Percentiles rank a stretch among this genome's conserved stretches.
Conservation (phyloP, 2,113 vertebrate species). For the Pipa parva region DNA sequence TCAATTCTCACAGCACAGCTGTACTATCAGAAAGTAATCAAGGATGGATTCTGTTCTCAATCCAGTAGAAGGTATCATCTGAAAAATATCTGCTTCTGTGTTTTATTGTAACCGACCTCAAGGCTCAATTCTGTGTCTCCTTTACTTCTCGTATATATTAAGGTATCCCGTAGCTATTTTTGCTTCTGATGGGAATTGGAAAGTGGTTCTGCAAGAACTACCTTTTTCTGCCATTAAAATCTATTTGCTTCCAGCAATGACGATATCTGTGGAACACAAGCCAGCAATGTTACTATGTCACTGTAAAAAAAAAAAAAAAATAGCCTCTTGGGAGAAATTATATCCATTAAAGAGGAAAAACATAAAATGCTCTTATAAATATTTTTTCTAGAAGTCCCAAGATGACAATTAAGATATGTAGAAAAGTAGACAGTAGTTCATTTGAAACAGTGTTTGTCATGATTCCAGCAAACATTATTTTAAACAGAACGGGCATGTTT, state of each 20-base stretch:
- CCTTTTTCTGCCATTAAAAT: constrained; percentile 30
- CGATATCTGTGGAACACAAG: constrained; percentile 29
- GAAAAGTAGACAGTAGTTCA: constrained; percentile 18
- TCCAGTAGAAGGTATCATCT: constrained; percentile 11
- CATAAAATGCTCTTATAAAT: constrained; percentile 28
- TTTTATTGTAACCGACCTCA: constrained; percentile 6
- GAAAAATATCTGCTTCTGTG: background rate
- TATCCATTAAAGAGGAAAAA: constrained; percentile 9
- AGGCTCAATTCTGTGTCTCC: constrained; percentile 11
- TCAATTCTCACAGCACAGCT: background rate
- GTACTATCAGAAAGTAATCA: constrained; percentile 1
- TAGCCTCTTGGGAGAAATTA: constrained; percentile 34
- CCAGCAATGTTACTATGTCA: constrained; percentile 31
- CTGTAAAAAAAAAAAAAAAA: constrained; percentile 2
- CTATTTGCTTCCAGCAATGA: constrained; percentile 37
- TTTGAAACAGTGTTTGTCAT: constrained; percentile 30
- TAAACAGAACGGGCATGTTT: constrained; percentile 18
- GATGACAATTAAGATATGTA: constrained; percentile 36
- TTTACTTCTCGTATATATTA: constrained; percentile 7
- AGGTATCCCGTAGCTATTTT: constrained; percentile 36
- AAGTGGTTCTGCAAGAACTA: constrained; percentile 26
- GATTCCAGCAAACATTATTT: constrained; percentile 33
- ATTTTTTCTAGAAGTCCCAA: constrained; percentile 29
- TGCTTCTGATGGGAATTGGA: constrained; percentile 37
- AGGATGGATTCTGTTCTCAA: background rate